Conservation (phyloP, 2,797 vertebrate species). For the Hipposideros larvatus region DNA sequence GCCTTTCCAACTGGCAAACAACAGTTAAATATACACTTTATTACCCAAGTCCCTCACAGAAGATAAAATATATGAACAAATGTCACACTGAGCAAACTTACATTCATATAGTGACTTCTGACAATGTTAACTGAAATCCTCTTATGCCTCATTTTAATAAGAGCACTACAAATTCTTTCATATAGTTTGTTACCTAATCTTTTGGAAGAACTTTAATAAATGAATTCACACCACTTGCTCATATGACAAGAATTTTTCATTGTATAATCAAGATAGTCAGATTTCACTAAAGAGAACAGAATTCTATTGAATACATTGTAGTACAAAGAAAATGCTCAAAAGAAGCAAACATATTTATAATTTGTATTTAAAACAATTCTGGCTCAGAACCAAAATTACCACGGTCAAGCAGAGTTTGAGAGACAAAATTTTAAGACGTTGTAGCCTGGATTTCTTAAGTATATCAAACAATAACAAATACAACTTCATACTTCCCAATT, state of each 20-base stretch:
- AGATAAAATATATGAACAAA: conserved; percentile 82
- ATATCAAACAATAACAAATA: conserved; percentile 37
- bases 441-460: conserved; percentile 26
- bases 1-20: conserved; percentile 83
- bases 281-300: conserved; percentile 58
- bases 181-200: conserved; percentile 43
- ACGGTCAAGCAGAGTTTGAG: conserved; percentile 32
- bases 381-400: conserved; percentile 30
- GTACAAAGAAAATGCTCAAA: conserved; percentile 13
- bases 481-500: neutral
- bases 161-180: conserved; percentile 39
- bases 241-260: conserved; percentile 13
- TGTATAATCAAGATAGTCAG: conserved; percentile 40
- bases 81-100: conserved; percentile 79
- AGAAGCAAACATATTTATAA: conserved; percentile 47
- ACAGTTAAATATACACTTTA: conserved; percentile 84
- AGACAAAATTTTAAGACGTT: conserved; percentile 54
- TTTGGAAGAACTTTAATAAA: conserved; percentile 62
- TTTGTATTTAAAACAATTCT: conserved; percentile 61
- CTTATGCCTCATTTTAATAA: conserved; percentile 68
- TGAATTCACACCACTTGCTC: conserved; percentile 8
- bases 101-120: conserved; percentile 62
- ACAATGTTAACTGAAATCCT: conserved; percentile 78
- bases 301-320: neutral
- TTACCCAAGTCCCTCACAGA: conserved; percentile 81